A percentile compares a stretch with the other conserved stretches of the same genome.
Conservation (phyloP, 2,888 invertebrate species). For the Malthinus flaveolus region DNA sequence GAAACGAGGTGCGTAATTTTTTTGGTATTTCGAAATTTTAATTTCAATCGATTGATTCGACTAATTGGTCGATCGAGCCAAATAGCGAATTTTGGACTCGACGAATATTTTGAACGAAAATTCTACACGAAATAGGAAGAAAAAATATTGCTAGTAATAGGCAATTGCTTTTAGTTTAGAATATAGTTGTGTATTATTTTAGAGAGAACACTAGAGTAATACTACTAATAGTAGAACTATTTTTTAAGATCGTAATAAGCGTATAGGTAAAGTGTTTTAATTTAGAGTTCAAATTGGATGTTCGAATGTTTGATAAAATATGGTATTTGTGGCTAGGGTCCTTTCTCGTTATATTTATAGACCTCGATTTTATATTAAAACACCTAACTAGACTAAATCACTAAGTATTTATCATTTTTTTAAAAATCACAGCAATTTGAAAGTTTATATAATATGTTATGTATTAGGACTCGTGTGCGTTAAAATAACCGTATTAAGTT, state of each 20-base stretch:
- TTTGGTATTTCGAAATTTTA: too few species aligned
- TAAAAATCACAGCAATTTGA: constrained; percentile 28
- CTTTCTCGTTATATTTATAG: neutral
- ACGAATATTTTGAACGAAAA: neutral
- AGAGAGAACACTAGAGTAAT: constrained; percentile 19
- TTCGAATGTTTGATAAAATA: constrained; percentile 12
- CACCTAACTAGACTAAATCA: constrained; percentile 22
- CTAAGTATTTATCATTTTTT: constrained; percentile 17
- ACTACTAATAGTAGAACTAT: constrained; percentile 10
- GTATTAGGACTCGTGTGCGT: constrained; percentile 11
- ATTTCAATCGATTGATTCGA: too few species aligned
- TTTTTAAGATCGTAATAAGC: constrained; percentile 17
- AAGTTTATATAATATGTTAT: constrained; percentile 17
- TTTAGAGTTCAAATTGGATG: constrained; percentile 1
- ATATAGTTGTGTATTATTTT: constrained; percentile 44
- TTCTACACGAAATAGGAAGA: constrained; percentile 1
- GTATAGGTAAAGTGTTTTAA: constrained; percentile 5
- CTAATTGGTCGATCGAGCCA: neutral
- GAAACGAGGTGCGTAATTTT: too few species aligned
- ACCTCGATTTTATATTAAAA: constrained; percentile 8
- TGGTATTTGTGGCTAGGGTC: constrained; percentile 9
- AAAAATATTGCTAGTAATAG: constrained; percentile 44
- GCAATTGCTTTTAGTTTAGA: constrained; percentile 55
- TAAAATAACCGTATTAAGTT: neutral
- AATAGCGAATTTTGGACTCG: neutral